A percentile compares a stretch with the other conserved stretches of the same genome.
These are phyloP conservation scores for Tridacna crocea DNA, from an alignment of 2,888 invertebrate species.

Conservation along the genomic window DNA sequence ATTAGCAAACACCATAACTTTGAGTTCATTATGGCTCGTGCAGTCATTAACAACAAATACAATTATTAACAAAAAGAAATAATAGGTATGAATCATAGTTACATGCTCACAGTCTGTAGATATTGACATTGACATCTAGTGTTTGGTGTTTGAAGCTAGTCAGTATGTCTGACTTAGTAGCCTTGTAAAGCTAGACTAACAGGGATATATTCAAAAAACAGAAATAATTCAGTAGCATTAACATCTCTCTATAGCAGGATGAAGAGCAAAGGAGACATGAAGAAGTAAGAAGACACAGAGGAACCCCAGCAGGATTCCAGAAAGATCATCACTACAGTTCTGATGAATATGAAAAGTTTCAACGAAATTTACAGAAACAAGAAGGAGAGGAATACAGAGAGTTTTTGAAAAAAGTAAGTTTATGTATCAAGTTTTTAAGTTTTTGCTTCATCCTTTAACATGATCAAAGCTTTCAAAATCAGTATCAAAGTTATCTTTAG, in stretches of 20 bases:
- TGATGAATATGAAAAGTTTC: constrained; percentile 55
- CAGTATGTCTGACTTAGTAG: no score
- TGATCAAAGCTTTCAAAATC: not conserved
- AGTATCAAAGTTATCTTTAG: not conserved
- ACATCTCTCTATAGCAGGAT: constrained; percentile 6
- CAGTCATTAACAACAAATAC: no score
- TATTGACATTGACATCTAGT: no score
- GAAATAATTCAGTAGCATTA: not conserved
- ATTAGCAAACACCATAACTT: no score
- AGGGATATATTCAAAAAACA: no score
- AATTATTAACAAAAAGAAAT: no score
- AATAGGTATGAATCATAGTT: no score
- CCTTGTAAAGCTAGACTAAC: no score
- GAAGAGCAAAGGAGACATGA: constrained; percentile 19
- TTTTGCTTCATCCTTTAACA: not conserved
- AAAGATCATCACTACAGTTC: constrained; percentile 56
- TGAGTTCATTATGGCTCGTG: no score
- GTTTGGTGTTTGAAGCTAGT: no score
- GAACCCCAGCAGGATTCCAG: constrained; percentile 39
- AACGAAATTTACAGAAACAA: constrained; percentile 37
- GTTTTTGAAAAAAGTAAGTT: constrained; percentile 49
- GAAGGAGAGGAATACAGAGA: constrained; percentile 53
- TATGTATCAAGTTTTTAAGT: not conserved
- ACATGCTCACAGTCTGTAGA: no score
- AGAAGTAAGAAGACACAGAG: constrained; percentile 4